Base-by-base conservation (phyloP, 2,888 invertebrate genomes). In the Caenorhabditis uteleia region DNA sequence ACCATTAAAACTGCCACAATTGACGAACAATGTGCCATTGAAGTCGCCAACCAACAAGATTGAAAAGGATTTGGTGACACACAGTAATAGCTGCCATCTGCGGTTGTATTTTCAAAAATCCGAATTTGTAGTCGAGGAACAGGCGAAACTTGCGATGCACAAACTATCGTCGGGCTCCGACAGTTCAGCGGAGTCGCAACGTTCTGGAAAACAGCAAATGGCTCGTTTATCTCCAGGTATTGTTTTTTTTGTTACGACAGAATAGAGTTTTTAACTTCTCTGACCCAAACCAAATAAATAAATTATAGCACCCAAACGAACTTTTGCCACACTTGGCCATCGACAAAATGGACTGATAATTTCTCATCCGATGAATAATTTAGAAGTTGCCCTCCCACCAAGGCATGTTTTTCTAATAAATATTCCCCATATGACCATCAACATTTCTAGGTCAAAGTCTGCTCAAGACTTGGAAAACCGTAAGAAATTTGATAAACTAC, bases 311-410 rank as follows among this genome's bases (percentile, higher is more conserved):
- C n/a, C n/a, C n/a, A n/a, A n/a, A 45, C 59, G 71, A 12, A 71
- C 71, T 42, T 71, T 71, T 53, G 71, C 68, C 16, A 53, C 66
- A 16, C 45, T 71, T 26, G 66, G 56, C 29, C 46, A 55, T 33
- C 62, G 68, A 14, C 71, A 71, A 53, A 68, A 71, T 40, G 71
- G 71, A 16, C 64, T 64, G 20, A 68, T 71, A 25, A 68, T 71
- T 27, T 67, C 58, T 25, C 40, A 48, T n/a, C 60, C 57, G 14
- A 10, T 45, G 23, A 58, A 54, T 34, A 43, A 55, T 39, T 58
- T 66, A 26, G 59, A 61, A 26, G 66, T 67, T 3, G 45, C 54
- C 16, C 51, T 65, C 12, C 71, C 68, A 21, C 65, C 59, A 21
- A 61, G 71, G 68, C 66, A 40, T 51, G 23, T 36, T 40, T 33